Base-by-base conservation (phyloP, 2,113 vertebrate genomes). In the Toxotes jaculatrix region DNA sequence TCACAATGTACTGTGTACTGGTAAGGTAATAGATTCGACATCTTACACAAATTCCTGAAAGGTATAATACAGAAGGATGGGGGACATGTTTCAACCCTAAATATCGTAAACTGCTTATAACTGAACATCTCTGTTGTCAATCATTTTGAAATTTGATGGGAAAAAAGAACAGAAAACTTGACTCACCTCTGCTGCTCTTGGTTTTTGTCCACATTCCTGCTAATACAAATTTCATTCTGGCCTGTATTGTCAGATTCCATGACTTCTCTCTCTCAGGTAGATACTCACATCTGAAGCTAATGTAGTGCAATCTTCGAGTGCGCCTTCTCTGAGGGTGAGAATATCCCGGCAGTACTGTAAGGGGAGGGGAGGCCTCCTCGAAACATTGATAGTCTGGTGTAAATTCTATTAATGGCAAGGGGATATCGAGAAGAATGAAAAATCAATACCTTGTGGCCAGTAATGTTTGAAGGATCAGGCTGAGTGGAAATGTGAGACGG, bases 401-500 rank as follows among this genome's bases (percentile, higher is more conserved):
- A 87, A 92, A 92, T 93, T 89, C 84, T 88, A 91, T 91, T 91
- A 91, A 85, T 62, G 53, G 91, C 80, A 91, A 91, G 68, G 51
- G 68, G 92, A 93, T 91, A 91, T 88, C 82, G 82, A 91, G 72
- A 92, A 90, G 94, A 91, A 94, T 86, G 65, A 79, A 87, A 77
- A 88, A 96, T 89, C 89, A 90, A 96, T 92, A 88, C 65, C 13
- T 85, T 67, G 80, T 94, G 93, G 89, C 94, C 95, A 95, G 95
- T 96, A 95, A 88, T 91, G 92, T 96, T 94, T 94, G 94, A 94
- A 91, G 94, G 84, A 94, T 94, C 86, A 85, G 90, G 53, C 84
- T 82, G 91, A 93, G 91, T 91, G 90, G 96, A 95, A 97, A 97
- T 90, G 86, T 95, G 96, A 98, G 96, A 95, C 80, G 80, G 82